Evolutionary conservation across 2,797 vertebrate genomes (phyloP).

Genomic region (Masticophis lateralis): DNA sequence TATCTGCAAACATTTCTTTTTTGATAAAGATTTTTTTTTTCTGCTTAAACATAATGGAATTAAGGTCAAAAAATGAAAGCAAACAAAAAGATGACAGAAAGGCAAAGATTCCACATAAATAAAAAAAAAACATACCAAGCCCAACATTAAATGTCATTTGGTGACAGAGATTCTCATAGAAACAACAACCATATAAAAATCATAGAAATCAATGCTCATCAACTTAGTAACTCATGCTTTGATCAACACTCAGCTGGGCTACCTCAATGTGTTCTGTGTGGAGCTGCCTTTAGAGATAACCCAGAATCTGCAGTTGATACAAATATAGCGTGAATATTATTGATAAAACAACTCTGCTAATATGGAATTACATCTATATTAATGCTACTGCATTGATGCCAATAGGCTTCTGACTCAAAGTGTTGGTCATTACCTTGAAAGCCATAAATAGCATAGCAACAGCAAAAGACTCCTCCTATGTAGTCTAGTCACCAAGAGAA

Average conservation of each 20-base stretch:
- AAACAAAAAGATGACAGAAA: background rate
- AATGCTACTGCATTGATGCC: background rate
- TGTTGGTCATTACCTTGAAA: background rate
- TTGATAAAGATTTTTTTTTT: constrained; percentile 37
- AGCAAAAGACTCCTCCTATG: background rate
- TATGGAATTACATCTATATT: background rate
- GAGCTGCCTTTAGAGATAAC: background rate
- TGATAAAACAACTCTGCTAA: background rate
- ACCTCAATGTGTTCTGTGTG: background rate
- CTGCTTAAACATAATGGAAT: background rate
- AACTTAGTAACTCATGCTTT: too few species aligned
- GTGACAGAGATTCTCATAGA: background rate
- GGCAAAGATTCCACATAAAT: background rate
- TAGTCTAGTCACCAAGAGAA: background rate
- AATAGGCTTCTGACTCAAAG: background rate
- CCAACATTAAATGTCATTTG: background rate
- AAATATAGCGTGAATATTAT: background rate
- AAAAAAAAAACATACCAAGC: background rate
- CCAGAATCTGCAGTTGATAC: background rate
- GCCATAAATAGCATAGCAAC: background rate
- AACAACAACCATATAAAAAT: background rate
- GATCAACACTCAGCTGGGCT: background rate
- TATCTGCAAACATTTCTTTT: constrained; percentile 45
- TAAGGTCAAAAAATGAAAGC: background rate
- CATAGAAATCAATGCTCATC: background rate